These are phyloP conservation scores for Paradoxurus hermaphroditus DNA, from an alignment of 2,113 vertebrate species.

Conservation along the genomic window DNA sequence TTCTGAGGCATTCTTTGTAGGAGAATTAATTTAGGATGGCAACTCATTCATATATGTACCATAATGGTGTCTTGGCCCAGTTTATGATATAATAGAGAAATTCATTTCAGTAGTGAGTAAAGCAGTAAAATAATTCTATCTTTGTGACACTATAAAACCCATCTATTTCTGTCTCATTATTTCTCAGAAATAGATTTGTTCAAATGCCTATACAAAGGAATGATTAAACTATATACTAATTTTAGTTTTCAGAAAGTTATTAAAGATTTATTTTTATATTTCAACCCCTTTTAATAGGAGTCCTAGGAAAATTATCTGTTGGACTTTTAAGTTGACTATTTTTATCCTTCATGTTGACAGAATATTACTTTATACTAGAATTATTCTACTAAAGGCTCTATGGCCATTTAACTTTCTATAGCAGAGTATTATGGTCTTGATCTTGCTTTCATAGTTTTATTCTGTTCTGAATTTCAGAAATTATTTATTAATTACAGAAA, in stretches of 20 bases:
- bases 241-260: constrained; percentile 50
- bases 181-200: constrained; percentile 62
- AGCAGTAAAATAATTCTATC: constrained; percentile 67
- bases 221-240: constrained; percentile 54
- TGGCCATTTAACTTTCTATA: neutral
- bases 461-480: constrained; percentile 27
- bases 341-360: constrained; percentile 35
- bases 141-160: constrained; percentile 60
- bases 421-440: neutral
- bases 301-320: constrained; percentile 34
- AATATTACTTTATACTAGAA: neutral
- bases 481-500: constrained; percentile 33
- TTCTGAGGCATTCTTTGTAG: constrained; percentile 33
- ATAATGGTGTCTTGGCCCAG: constrained; percentile 35
- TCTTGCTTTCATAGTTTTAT: neutral
- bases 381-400: constrained; percentile 9
- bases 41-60: constrained; percentile 45
- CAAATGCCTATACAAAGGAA: constrained; percentile 56
- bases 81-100: constrained; percentile 62
- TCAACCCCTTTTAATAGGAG: constrained; percentile 16
- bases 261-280: constrained; percentile 46
- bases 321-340: neutral
- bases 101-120: constrained; percentile 64
- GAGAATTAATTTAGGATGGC: constrained; percentile 57
- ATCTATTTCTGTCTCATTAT: constrained; percentile 62